Percentiles rank a stretch among this genome's conserved stretches.
Conservation (phyloP, 2,797 vertebrate genomes). For the Hippocampus kuda region DNA sequence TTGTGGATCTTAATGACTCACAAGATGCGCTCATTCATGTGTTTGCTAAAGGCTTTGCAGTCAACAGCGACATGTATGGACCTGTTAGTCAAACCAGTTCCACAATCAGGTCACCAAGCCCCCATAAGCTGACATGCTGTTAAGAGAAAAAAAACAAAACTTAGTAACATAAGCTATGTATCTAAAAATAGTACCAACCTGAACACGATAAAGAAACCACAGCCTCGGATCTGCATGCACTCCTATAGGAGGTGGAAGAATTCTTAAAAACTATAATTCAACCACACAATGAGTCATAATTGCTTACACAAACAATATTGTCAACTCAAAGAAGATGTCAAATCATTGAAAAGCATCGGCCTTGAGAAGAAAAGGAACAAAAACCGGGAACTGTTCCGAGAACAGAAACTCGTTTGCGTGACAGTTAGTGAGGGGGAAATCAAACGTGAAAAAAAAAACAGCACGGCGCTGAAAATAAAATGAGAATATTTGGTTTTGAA, state of each 20-base stretch:
- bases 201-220: constrained; percentile 75
- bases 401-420: neutral
- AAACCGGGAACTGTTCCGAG: neutral
- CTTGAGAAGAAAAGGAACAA: constrained; percentile 2
- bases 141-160: neutral
- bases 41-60: neutral
- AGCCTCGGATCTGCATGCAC: constrained; percentile 61
- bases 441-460: neutral
- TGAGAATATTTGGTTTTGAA: neutral
- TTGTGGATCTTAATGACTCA: neutral
- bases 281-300: neutral
- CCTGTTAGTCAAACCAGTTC: constrained; percentile 19
- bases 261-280: neutral
- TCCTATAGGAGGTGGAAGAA: constrained; percentile 28
- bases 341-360: neutral
- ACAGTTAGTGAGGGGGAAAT: neutral
- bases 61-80: neutral
- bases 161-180: too few species aligned
- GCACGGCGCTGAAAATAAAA: neutral
- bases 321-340: neutral
- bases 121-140: neutral
- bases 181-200: constrained; percentile 60
- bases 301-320: neutral
- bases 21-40: neutral
- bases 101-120: neutral